Percentiles rank a stretch among this genome's conserved stretches.
These are phyloP conservation scores for Endomychus coccineus DNA, from an alignment of 2,888 invertebrate species.

Conservation along the genomic window DNA sequence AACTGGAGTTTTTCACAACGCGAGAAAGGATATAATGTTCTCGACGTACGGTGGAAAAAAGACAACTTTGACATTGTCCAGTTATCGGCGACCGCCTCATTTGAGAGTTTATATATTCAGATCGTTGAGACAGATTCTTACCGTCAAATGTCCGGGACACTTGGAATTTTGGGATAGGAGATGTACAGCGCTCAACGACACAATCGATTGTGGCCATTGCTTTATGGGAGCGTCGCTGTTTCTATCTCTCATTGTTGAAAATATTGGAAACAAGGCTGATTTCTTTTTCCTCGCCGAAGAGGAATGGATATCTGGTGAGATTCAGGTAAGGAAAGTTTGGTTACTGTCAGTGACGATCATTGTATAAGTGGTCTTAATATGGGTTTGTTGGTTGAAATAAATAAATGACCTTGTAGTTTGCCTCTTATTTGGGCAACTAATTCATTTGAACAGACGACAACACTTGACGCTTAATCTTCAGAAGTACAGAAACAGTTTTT, in stretches of 20 bases:
- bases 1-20: conserved; percentile 33
- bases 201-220: conserved; percentile 38
- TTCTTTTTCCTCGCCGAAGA: conserved; percentile 41
- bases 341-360: no score
- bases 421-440: no score
- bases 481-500: no score
- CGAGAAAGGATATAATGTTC: conserved; percentile 34
- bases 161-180: conserved; percentile 16
- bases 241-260: conserved; percentile 30
- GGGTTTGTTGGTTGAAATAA: no score
- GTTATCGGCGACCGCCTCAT: conserved; percentile 37
- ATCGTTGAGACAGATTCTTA: conserved; percentile 14
- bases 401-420: no score
- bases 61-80: conserved; percentile 31
- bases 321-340: conserved; percentile 33
- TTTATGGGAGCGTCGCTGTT: conserved; percentile 35
- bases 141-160: conserved; percentile 10
- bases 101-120: conserved; percentile 33
- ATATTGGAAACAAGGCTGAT: conserved; percentile 35
- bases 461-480: no score
- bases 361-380: no score
- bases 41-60: conserved; percentile 34
- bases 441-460: no score
- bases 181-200: conserved; percentile 27
- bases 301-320: conserved; percentile 37